Evolutionary conservation across 1,140 invertebrate genomes (phyloP).

Genomic region (Adelges cooleyi): DNA sequence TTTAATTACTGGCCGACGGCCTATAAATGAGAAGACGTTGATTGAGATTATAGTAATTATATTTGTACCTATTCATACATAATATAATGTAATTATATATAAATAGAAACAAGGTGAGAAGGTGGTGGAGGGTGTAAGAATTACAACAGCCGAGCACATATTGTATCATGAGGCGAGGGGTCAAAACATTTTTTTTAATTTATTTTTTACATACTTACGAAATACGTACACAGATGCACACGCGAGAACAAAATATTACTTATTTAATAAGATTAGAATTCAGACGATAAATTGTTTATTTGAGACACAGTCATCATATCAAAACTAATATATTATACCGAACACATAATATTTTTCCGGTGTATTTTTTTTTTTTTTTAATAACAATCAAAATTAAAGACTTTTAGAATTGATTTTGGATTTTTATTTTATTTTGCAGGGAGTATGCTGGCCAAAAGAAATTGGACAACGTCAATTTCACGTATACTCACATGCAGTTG

Average conservation of each 20-base stretch:
- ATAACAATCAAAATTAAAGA: too few relatives aligned
- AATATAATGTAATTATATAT: conserved; percentile 9
- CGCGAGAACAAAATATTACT: too few relatives aligned
- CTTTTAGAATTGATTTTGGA: too few relatives aligned
- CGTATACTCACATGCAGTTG: conserved; percentile 33
- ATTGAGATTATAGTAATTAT: conserved; percentile 1
- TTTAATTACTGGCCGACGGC: conserved; percentile 26
- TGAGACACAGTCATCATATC: too few relatives aligned
- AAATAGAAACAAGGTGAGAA: conserved; percentile 18
- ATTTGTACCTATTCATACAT: conserved; percentile 15
- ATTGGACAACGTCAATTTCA: conserved; percentile 52
- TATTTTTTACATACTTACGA: too few relatives aligned
- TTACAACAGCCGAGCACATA: background rate
- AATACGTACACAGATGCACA: background rate
- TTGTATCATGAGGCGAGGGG: too few relatives aligned
- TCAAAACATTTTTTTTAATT: too few relatives aligned
- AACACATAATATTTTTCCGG: background rate
- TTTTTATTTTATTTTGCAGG: conserved; percentile 39
- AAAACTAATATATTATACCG: too few relatives aligned
- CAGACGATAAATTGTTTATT: too few relatives aligned
- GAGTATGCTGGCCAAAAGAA: conserved; percentile 53
- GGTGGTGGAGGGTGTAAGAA: conserved; percentile 1
- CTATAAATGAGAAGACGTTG: conserved; percentile 28
- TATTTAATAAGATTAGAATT: too few relatives aligned
- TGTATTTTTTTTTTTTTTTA: background rate